Conservation (phyloP, 2,888 invertebrate species). For the Caenorhabditis sp. region DNA sequence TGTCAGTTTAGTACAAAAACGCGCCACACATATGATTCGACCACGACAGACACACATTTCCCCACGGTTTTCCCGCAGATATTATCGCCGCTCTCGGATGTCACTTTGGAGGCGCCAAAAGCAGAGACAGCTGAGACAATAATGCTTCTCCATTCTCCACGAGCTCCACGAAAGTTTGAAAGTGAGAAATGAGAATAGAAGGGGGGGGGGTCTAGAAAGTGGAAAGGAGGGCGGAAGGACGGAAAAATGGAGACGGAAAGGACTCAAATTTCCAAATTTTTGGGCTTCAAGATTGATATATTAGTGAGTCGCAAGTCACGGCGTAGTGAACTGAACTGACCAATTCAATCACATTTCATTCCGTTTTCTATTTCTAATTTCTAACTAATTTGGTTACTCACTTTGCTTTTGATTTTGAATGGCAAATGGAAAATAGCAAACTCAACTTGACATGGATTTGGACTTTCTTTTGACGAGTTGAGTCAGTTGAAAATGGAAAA, state of each 20-base stretch:
- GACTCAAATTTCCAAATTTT: conserved; percentile 13
- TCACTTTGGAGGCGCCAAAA: conserved; percentile 57
- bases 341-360: not conserved
- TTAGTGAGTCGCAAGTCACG: conserved; percentile 33
- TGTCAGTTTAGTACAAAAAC: conserved; percentile 10
- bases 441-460: no score
- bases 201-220: not conserved
- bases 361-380: no score
- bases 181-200: conserved; percentile 13
- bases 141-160: no score
- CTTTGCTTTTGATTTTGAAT: no score
- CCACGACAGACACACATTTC: conserved; percentile 1
- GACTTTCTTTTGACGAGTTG: no score
- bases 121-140: conserved; percentile 57
- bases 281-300: conserved; percentile 35
- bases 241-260: conserved; percentile 1
- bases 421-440: no score
- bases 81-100: conserved; percentile 51
- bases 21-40: conserved; percentile 20
- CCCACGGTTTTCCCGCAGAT: conserved; percentile 29
- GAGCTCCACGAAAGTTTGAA: conserved; percentile 31
- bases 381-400: no score
- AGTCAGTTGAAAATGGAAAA: no score
- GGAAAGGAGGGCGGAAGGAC: not conserved
- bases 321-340: conserved; percentile 5